These are phyloP conservation scores for Parapristionchus giblindavisi DNA, from an alignment of 2,888 invertebrate genomes.

Conservation along the genomic window DNA sequence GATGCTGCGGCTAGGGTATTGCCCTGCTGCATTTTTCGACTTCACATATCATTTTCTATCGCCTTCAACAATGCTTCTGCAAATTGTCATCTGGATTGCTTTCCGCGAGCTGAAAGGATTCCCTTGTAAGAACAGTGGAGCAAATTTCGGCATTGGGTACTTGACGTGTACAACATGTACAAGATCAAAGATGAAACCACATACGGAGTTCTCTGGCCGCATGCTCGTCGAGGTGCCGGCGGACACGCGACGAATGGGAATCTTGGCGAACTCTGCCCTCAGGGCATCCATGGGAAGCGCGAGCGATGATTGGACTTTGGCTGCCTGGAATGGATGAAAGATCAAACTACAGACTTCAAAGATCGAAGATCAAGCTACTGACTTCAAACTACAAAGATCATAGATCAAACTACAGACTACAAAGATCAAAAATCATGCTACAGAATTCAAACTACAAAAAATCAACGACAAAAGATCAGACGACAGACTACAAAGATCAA, in stretches of 20 bases:
- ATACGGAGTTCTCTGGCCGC: constrained; percentile 46
- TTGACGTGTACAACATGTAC: neutral
- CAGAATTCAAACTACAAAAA: neutral
- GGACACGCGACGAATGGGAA: constrained; percentile 30
- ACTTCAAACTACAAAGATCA: neutral
- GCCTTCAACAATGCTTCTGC: too few species aligned
- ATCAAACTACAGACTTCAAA: neutral
- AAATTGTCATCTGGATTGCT: too few species aligned
- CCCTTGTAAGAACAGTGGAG: neutral
- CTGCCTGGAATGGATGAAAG: constrained; percentile 8
- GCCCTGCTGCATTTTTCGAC: too few species aligned
- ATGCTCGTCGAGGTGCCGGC: constrained; percentile 54
- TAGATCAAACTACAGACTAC: too few species aligned
- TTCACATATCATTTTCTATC: too few species aligned
- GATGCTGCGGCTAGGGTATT: too few species aligned
- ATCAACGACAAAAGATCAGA: neutral
- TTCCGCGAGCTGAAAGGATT: neutral
- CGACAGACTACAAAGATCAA: constrained; percentile 6
- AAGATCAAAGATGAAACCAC: neutral
- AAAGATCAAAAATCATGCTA: neutral
- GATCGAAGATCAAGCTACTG: neutral
- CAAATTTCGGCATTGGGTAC: neutral
- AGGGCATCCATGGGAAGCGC: constrained; percentile 18
- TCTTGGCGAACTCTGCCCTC: constrained; percentile 11
- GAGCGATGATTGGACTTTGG: constrained; percentile 22